A percentile compares a stretch with the other conserved stretches of the same genome.
phyloP scores from a whole-genome alignment of 2,888 invertebrate species.

The Prenolepis imparis region DNA sequence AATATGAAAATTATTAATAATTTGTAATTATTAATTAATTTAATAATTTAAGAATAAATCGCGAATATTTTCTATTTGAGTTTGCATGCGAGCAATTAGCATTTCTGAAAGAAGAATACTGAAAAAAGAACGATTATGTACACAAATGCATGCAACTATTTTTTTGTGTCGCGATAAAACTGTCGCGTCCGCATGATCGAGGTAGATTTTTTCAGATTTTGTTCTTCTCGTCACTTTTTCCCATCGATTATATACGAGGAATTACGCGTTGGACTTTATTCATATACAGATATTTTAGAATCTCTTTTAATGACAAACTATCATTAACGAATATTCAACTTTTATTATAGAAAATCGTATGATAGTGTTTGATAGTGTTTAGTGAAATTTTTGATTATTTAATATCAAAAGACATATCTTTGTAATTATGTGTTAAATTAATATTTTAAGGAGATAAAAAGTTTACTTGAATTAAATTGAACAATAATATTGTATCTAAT shows the following conservation, averaged over 20 bases:
- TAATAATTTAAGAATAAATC: background rate
- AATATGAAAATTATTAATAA: background rate
- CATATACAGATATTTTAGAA: slow-evolving; percentile 16
- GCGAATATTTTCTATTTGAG: background rate
- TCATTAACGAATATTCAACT: background rate
- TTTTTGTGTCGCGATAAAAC: slow-evolving; percentile 47
- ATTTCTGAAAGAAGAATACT: background rate
- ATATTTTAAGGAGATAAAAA: background rate
- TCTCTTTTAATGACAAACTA: background rate
- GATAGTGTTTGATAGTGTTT: background rate
- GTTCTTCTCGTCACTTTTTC: slow-evolving; percentile 51
- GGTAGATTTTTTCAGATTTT: slow-evolving; percentile 60
- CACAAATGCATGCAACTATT: slow-evolving; percentile 33
- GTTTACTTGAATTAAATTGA: background rate
- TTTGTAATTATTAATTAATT: background rate
- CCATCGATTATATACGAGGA: slow-evolving; percentile 42
- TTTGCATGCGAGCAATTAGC: background rate
- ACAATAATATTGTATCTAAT: background rate
- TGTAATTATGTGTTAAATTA: background rate
- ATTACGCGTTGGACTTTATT: slow-evolving; percentile 42
- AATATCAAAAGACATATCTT: background rate
- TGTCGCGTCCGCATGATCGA: slow-evolving; percentile 46
- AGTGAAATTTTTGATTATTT: background rate
- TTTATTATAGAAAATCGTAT: background rate
- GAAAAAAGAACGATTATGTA: background rate